phyloP scores from a whole-genome alignment of 2,797 vertebrate genomes.

The Neosalanx taihuensis region DNA sequence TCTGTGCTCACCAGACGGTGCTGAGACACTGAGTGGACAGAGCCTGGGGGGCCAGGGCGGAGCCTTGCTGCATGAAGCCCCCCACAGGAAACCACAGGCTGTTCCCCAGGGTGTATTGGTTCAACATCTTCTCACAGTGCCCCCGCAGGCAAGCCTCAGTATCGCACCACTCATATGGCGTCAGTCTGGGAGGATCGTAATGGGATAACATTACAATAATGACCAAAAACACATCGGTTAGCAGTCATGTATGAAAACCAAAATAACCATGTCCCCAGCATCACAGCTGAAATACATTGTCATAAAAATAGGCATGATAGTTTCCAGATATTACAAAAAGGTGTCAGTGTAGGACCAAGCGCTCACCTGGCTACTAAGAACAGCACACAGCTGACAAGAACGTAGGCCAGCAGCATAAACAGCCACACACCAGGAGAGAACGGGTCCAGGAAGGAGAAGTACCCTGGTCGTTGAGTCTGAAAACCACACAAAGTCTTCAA shows the following conservation, averaged over 20 bases:
- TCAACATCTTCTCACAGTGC: constrained; percentile 82
- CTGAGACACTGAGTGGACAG: constrained; percentile 87
- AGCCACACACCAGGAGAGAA: constrained; percentile 89
- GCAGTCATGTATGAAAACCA: too few species aligned
- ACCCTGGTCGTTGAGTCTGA: constrained; percentile 84
- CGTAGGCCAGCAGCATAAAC: constrained; percentile 86
- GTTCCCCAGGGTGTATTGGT: constrained; percentile 87
- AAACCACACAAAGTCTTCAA: constrained; percentile 13
- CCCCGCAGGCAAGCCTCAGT: constrained; percentile 84
- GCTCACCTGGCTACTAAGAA: constrained; percentile 84
- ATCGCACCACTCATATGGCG: constrained; percentile 88
- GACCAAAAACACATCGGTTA: not conserved
- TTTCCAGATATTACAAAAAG: constrained; percentile 12
- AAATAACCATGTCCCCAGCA: too few species aligned
- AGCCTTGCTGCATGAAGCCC: constrained; percentile 90
- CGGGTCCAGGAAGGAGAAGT: constrained; percentile 89
- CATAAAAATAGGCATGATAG: too few species aligned
- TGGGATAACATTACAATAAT: not conserved
- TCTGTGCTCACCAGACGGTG: constrained; percentile 80
- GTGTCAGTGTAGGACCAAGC: constrained; percentile 29
- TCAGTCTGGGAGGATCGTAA: constrained; percentile 65
- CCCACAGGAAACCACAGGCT: constrained; percentile 88
- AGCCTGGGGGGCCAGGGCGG: constrained; percentile 83
- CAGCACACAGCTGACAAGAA: constrained; percentile 87
- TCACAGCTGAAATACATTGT: too few species aligned